Conservation (phyloP, 2,888 invertebrate genomes). For the Epistrophe eligans region DNA sequence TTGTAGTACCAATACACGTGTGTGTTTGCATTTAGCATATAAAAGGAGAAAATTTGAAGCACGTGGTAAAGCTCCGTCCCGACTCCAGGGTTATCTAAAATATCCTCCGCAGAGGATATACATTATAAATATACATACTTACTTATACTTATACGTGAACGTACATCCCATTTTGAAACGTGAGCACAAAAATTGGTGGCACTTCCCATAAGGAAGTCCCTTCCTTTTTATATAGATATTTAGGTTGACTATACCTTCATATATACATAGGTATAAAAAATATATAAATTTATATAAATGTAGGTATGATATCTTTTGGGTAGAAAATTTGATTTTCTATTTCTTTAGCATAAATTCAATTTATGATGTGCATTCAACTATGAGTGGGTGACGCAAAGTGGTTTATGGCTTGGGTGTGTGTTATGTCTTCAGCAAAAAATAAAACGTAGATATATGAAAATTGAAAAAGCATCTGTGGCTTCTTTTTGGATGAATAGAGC, state of each 20-base stretch:
- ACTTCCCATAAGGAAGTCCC: conserved; percentile 31
- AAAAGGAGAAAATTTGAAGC: conserved; percentile 35
- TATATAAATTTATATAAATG: background rate
- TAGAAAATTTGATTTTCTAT: conserved; percentile 72
- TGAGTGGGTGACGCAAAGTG: conserved; percentile 37
- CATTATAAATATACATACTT: background rate
- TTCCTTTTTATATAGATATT: conserved; percentile 1
- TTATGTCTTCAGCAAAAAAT: background rate
- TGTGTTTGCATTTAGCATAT: conserved; percentile 36
- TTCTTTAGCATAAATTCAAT: conserved; percentile 71
- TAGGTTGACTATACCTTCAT: background rate
- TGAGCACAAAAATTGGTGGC: conserved; percentile 34
- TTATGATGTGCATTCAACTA: conserved; percentile 69
- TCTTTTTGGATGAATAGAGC: background rate
- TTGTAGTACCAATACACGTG: background rate
- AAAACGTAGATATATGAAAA: conserved; percentile 23
- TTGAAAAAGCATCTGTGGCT: conserved; percentile 63
- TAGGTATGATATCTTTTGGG: conserved; percentile 23
- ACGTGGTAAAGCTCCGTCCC: conserved; percentile 24
- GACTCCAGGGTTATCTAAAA: conserved; percentile 24
- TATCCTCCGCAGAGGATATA: conserved; percentile 35
- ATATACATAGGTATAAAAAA: background rate
- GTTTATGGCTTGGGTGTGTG: conserved; percentile 24
- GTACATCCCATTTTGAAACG: conserved; percentile 32
- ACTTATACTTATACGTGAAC: background rate